Conservation (phyloP, 2,888 invertebrate genomes). For the Candidula unifasciata region DNA sequence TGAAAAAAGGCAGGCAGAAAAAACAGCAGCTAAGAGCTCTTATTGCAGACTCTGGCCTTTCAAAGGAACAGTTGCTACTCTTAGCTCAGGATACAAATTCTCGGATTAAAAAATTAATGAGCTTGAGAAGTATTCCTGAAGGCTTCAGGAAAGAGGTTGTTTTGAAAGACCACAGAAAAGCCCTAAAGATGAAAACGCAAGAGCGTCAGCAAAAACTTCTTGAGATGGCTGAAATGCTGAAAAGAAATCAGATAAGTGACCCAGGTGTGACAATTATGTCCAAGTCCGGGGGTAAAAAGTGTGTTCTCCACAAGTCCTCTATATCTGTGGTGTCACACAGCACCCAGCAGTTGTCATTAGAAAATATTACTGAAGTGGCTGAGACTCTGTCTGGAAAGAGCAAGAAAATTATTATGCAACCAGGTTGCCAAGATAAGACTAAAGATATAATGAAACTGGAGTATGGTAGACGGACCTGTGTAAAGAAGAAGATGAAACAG, state of each 20-base stretch:
- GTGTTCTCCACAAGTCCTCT: constrained; percentile 44
- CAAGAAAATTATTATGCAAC: constrained; percentile 28
- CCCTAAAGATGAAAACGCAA: constrained; percentile 45
- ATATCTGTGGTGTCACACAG: constrained; percentile 47
- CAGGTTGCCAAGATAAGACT: constrained; percentile 26
- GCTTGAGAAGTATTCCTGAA: constrained; percentile 46
- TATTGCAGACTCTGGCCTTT: constrained; percentile 44
- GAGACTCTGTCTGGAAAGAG: constrained; percentile 47
- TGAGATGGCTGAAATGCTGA: constrained; percentile 50
- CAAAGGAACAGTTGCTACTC: constrained; percentile 42
- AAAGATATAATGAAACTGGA: constrained; percentile 45
- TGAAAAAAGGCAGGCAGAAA: constrained; percentile 48
- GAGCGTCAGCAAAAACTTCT: constrained; percentile 47
- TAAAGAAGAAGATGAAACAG: constrained; percentile 49
- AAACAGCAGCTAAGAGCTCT: constrained; percentile 37
- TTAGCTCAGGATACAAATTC: constrained; percentile 38
- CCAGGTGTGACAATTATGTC: constrained; percentile 44
- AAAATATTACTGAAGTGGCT: constrained; percentile 43
- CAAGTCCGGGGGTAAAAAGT: constrained; percentile 43
- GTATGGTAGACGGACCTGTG: constrained; percentile 10
- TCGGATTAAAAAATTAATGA: constrained; percentile 9
- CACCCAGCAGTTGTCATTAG: constrained; percentile 42
- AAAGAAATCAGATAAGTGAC: constrained; percentile 44
- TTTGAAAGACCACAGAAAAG: constrained; percentile 46
- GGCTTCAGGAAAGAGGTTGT: constrained; percentile 33